These are phyloP conservation scores for Tetragnatha versicolor DNA, from an alignment of 1,140 invertebrate species.

Conservation along the genomic window DNA sequence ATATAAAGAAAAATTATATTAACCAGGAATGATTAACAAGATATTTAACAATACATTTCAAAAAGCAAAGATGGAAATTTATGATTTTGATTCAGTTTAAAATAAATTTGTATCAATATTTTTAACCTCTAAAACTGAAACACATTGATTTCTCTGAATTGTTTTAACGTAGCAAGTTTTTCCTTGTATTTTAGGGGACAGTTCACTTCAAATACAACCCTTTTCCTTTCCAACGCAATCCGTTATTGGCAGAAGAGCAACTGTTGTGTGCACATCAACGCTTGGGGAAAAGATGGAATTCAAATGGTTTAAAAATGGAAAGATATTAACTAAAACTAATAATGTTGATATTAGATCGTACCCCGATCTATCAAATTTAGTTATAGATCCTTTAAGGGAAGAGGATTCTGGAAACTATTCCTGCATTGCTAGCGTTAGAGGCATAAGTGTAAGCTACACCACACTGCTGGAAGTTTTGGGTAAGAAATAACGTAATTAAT, in stretches of 20 bases:
- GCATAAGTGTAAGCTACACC: conserved; percentile 2
- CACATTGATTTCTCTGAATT: background rate
- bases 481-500: background rate
- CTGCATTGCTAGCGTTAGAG: conserved; percentile 1
- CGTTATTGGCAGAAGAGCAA: conserved; percentile 12
- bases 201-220: conserved; percentile 25
- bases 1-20: too few relatives aligned
- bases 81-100: background rate
- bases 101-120: background rate
- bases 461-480: conserved; percentile 16
- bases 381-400: conserved; percentile 18
- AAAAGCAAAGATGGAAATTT: background rate
- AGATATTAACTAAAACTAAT: background rate
- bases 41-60: too few relatives aligned
- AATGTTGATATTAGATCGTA: conserved; percentile 4
- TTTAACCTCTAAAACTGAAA: background rate
- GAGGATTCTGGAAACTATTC: conserved; percentile 43
- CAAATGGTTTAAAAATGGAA: conserved; percentile 49
- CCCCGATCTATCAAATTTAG: conserved; percentile 24
- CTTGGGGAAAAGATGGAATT: conserved; percentile 28
- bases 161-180: background rate
- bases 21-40: too few relatives aligned
- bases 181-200: background rate
- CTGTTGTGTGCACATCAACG: conserved; percentile 24
- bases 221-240: conserved; percentile 18